Evolutionary conservation across 37 sponge, comb jelly and placozoan genomes (phyloP), one percentile per base, ranked within the genome.

Genomic region (Corticium candelabrum): DNA sequence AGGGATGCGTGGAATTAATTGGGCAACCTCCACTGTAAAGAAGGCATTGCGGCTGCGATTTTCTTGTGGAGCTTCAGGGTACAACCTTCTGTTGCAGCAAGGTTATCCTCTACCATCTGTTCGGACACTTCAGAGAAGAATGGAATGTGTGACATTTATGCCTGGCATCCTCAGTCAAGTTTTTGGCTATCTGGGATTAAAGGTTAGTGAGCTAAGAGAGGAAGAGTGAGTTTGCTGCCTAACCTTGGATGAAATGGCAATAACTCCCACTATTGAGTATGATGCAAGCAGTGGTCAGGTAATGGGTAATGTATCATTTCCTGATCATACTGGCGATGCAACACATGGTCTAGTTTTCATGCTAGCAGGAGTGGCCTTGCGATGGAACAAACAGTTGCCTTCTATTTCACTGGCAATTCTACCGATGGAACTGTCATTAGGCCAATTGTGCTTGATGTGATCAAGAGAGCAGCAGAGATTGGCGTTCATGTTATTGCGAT

Each of bases 281-380:
- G n/a, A n/a, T n/a, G n/a, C n/a, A n/a, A n/a, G n/a, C n/a, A n/a
- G n/a, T n/a, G n/a, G n/a, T n/a, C n/a, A n/a, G n/a, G n/a, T n/a
- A n/a, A n/a, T n/a, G n/a, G 62, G 62, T 21, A 50, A 11, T 27
- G 62, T 50, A 50, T 27, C 11, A 27, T 50, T 50, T 11, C 62
- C 62, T 50, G 21, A 50, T 21, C 62, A 50, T 11, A 27, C 62
- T 27, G 62, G 62, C 21, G 15, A 50, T 11, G 62, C 62, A 27
- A 50, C 62, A 11, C 62, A 50, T 50, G 62, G 62, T 50, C 62
- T 50, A 11, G 62, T 50, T 50, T 50, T 50, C 62, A 50, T 50
- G 62, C 62, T 50, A 11, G 62, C 62, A 11, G 62, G 62, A 50
- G 62, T 50, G 21, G 11, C 62, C 15, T 50, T 21, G 15, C 11